These are phyloP conservation scores for Microctonus aethiopoides DNA, from an alignment of 2,888 invertebrate genomes.

Conservation along the genomic window DNA sequence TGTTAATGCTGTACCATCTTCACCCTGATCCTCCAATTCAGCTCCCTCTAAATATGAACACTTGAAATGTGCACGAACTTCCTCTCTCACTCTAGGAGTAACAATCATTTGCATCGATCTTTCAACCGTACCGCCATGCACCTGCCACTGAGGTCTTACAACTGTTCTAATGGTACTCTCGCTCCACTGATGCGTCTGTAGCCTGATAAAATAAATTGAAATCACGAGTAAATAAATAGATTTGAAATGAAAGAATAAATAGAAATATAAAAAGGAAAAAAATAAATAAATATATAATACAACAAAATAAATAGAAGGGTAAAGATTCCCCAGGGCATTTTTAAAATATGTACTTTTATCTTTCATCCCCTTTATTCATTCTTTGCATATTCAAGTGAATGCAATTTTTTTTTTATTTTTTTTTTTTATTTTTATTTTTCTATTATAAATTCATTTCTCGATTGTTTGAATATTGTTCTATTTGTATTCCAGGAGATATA, in stretches of 20 bases:
- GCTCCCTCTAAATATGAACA: slow-evolving; percentile 92
- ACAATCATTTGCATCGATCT: slow-evolving; percentile 88
- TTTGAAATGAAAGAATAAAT: background rate
- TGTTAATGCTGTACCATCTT: slow-evolving; percentile 95
- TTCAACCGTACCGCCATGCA: slow-evolving; percentile 79
- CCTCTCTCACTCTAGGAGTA: slow-evolving; percentile 88
- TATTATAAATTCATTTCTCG: too few relatives aligned
- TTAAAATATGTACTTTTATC: too few relatives aligned
- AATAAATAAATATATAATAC: background rate
- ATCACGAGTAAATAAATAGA: background rate
- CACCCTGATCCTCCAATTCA: slow-evolving; percentile 97
- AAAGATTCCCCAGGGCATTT: too few relatives aligned
- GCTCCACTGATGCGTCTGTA: slow-evolving; percentile 96
- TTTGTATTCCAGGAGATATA: too few relatives aligned
- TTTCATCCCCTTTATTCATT: too few relatives aligned
- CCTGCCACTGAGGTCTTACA: slow-evolving; percentile 79
- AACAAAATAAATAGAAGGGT: too few relatives aligned
- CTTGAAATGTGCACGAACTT: slow-evolving; percentile 89
- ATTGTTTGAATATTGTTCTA: too few relatives aligned
- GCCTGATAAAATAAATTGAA: slow-evolving; percentile 68
- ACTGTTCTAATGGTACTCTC: slow-evolving; percentile 85
- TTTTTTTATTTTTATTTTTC: too few relatives aligned
- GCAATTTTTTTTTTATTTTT: too few relatives aligned
- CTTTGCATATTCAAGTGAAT: too few relatives aligned
- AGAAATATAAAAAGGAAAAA: background rate